Conservation (phyloP, 2,797 vertebrate species). For the Tinamus major region DNA sequence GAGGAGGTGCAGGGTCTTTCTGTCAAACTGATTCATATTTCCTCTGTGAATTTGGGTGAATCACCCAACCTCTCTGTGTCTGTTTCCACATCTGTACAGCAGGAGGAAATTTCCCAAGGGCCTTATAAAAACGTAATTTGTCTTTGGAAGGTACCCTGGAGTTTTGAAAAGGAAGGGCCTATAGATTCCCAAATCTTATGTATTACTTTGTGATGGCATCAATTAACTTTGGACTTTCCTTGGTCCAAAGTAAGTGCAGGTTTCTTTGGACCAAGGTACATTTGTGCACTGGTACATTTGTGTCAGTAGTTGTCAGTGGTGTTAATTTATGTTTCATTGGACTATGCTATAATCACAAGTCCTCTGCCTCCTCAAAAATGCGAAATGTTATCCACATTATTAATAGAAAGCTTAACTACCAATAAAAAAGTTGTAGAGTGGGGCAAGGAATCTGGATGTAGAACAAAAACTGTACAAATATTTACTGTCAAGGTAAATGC, state of each 20-base stretch:
- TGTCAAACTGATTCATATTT: conserved; percentile 17
- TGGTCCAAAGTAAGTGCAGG: neutral
- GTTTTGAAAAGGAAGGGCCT: conserved; percentile 16
- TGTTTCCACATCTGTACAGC: conserved; percentile 41
- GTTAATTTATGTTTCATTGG: neutral
- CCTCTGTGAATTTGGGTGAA: neutral
- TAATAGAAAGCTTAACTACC: neutral
- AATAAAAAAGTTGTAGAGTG: neutral
- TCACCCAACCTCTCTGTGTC: neutral
- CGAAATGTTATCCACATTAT: neutral
- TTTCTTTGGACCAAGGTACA: neutral
- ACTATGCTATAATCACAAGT: neutral
- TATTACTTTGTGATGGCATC: neutral
- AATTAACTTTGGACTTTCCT: neutral
- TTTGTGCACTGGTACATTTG: neutral
- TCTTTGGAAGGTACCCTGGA: conserved; percentile 1
- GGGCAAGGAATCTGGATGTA: neutral
- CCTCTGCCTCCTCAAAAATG: conserved; percentile 3
- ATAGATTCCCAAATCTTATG: neutral
- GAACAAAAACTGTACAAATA: neutral
- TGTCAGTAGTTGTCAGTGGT: neutral
- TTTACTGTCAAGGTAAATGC: neutral
- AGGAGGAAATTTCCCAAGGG: conserved; percentile 17
- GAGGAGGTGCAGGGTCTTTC: neutral
- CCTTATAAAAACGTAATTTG: conserved; percentile 27